phyloP scores from a whole-genome alignment of 2,888 invertebrate genomes.

The Aphodius granarius region DNA sequence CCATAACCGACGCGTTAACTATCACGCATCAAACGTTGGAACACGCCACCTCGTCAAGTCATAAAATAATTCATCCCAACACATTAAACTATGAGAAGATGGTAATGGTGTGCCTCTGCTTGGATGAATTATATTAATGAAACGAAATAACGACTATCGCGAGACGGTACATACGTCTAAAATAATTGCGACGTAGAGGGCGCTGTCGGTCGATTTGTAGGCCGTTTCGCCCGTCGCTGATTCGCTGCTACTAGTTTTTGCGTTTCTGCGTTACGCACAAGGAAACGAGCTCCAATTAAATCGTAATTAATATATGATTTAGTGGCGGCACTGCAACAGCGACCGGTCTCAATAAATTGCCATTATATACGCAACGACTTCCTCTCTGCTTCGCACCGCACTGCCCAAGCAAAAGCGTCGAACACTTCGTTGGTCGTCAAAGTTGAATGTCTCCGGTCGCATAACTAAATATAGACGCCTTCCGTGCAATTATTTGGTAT shows the following conservation, averaged over 20 bases:
- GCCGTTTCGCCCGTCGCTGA: neutral
- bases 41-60: neutral
- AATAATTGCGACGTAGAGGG: neutral
- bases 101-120: neutral
- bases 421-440: neutral
- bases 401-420: neutral
- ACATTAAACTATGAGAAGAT: neutral
- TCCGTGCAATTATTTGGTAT: neutral
- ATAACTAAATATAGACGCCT: neutral
- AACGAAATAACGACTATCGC: neutral
- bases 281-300: conserved; percentile 13
- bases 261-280: conserved; percentile 9
- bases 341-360: conserved; percentile 9
- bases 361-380: conserved; percentile 5
- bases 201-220: neutral
- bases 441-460: neutral
- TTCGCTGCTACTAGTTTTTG: neutral
- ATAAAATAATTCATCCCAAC: neutral
- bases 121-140: neutral
- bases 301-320: conserved; percentile 15
- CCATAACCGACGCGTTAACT: neutral
- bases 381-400: neutral
- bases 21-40: neutral
- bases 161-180: neutral
- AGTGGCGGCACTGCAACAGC: neutral